A percentile compares a stretch with the other conserved stretches of the same genome.
phyloP scores from a whole-genome alignment of 2,113 vertebrate genomes.

The Holacanthus passer region DNA sequence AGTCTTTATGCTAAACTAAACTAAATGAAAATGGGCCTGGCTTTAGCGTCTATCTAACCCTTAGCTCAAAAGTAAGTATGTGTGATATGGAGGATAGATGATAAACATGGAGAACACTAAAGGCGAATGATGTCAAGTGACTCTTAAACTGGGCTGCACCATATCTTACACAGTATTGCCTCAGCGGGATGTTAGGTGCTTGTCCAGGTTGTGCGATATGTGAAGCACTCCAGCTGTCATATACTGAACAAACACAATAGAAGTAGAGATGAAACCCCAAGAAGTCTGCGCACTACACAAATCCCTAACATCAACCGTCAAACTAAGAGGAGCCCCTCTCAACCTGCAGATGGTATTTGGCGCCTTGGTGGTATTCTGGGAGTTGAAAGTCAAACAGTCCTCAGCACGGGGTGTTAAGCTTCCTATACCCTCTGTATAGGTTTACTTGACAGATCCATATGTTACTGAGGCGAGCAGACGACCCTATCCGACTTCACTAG shows the following conservation, averaged over 20 bases:
- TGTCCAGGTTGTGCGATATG: not conserved
- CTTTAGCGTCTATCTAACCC: not conserved
- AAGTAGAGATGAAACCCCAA: not conserved
- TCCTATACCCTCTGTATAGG: slow-evolving; percentile 28
- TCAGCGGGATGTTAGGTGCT: not conserved
- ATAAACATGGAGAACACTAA: not conserved
- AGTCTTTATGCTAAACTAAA: not conserved
- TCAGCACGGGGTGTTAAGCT: slow-evolving; percentile 13
- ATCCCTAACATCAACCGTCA: not conserved
- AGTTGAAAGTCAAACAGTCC: slow-evolving; percentile 39
- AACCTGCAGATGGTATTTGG: slow-evolving; percentile 10
- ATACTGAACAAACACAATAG: not conserved
- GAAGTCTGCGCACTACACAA: not conserved
- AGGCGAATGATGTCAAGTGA: not conserved
- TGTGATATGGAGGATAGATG: not conserved
- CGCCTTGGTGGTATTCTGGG: slow-evolving; percentile 29
- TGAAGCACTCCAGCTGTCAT: slow-evolving; percentile 2
- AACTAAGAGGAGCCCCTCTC: not conserved
- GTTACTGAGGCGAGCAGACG: not conserved
- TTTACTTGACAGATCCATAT: slow-evolving; percentile 43
- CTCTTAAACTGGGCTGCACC: not conserved
- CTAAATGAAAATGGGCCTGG: not conserved
- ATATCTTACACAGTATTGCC: not conserved
- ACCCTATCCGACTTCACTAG: not conserved
- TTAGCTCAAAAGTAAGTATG: not conserved